Evolutionary conservation across 1,140 invertebrate species (phyloP).

Genomic region (Nomia melanderi): DNA sequence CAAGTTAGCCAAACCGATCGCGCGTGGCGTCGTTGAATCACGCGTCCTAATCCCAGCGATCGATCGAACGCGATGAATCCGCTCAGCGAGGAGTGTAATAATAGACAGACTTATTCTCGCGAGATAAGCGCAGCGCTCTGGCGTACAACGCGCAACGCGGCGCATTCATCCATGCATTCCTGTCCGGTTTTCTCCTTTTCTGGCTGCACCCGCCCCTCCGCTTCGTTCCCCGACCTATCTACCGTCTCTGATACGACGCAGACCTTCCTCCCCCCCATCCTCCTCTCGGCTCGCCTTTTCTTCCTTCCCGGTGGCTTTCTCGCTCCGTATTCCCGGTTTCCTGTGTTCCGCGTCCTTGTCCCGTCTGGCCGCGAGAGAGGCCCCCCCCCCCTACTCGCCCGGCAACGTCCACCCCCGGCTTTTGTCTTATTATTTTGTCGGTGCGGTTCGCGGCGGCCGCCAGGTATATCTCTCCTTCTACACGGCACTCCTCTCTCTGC

Average conservation of each 20-base stretch:
- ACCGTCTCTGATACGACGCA: constrained; percentile 40
- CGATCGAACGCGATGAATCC: constrained; percentile 33
- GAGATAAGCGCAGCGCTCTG: constrained; percentile 56
- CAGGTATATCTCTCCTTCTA: constrained; percentile 68
- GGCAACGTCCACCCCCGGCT: constrained; percentile 61
- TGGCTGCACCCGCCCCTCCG: constrained; percentile 6
- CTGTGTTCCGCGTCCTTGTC: background rate
- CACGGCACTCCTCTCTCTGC: constrained; percentile 54
- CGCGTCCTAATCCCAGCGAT: background rate
- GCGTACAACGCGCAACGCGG: constrained; percentile 31
- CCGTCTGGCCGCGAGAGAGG: background rate
- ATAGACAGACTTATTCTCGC: constrained; percentile 39
- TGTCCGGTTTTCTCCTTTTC: constrained; percentile 66
- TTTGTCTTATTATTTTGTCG: constrained; percentile 75
- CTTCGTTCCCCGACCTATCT: constrained; percentile 31
- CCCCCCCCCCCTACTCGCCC: constrained; percentile 7
- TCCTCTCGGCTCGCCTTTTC: background rate
- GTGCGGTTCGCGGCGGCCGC: constrained; percentile 38
- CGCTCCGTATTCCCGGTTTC: constrained; percentile 4
- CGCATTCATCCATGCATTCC: constrained; percentile 66
- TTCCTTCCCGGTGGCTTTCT: constrained; percentile 12
- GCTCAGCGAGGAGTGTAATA: constrained; percentile 53
- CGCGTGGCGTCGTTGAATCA: background rate
- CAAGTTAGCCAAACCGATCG: background rate
- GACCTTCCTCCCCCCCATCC: constrained; percentile 22